A percentile compares a stretch with the other conserved stretches of the same genome.
These are phyloP conservation scores for Dryocosmus kuriphilus DNA, from an alignment of 2,888 invertebrate genomes.

Conservation along the genomic window DNA sequence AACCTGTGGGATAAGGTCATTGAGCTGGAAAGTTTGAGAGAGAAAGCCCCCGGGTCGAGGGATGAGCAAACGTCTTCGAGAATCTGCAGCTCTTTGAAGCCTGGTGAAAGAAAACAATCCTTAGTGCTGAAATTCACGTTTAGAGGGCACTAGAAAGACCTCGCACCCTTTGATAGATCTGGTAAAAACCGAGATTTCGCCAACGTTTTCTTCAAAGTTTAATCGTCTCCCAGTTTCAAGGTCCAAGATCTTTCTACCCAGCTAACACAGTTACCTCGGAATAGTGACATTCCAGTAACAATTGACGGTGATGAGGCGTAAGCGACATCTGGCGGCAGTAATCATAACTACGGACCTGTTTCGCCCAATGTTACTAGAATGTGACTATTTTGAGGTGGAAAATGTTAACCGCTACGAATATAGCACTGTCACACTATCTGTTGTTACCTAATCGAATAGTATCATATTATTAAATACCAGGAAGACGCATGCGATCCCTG, in stretches of 20 bases:
- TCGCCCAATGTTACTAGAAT: too few relatives aligned
- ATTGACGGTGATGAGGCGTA: too few relatives aligned
- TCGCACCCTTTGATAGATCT: constrained; percentile 34
- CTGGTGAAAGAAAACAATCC: constrained; percentile 26
- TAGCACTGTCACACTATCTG: too few relatives aligned
- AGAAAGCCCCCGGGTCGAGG: neutral
- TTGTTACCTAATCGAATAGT: too few relatives aligned
- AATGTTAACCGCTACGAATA: too few relatives aligned
- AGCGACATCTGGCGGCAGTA: too few relatives aligned
- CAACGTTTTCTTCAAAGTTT: constrained; percentile 31
- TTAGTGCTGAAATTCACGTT: constrained; percentile 24
- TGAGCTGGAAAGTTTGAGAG: constrained; percentile 25
- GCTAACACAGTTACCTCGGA: too few relatives aligned
- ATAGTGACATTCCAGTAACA: too few relatives aligned
- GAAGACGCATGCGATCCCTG: too few relatives aligned
- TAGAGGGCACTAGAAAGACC: constrained; percentile 26
- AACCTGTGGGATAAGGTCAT: constrained; percentile 16
- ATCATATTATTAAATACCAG: too few relatives aligned
- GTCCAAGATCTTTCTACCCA: constrained; percentile 25
- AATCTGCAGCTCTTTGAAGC: constrained; percentile 34
- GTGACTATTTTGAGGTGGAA: too few relatives aligned
- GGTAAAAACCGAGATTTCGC: constrained; percentile 13
- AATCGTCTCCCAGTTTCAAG: constrained; percentile 13
- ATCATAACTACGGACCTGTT: too few relatives aligned
- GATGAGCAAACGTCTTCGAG: constrained; percentile 32